Evolutionary conservation across 1,140 invertebrate species (phyloP), one percentile per base, ranked within the genome.

Genomic region (Pseudomyrmex pallidus): DNA sequence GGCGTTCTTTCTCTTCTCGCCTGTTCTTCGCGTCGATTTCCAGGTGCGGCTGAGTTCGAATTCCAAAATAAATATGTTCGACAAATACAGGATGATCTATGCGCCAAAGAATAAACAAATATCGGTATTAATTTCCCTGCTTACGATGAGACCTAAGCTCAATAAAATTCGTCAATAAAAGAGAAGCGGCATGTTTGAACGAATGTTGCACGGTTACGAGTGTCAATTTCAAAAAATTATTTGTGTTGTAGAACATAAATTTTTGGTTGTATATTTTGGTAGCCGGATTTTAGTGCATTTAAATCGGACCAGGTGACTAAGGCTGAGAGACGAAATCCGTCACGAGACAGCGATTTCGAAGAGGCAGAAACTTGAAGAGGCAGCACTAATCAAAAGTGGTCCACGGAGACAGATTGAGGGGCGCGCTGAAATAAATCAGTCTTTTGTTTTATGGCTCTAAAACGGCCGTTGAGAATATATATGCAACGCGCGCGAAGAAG

Each of bases 401-500:
- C 92, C 90, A 22, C 85, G 70, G 91, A 91, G 91, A 91, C 90
- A 90, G 86, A 91, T 90, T 88, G 89, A 90, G 85, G 87, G 90
- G 90, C 90, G 88, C 90, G 84, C 76, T 86, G 87, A 90, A 92
- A 90, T 91, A 92, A 93, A 93, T 93, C 91, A 93, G 89, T 84
- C 89, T 87, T 91, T 93, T 93, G 92, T 93, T 90, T 93, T 91
- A 92, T 83, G 87, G 82, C 85, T 84, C 87, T 84, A 90, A 92
- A 93, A 90, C 89, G 90, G 89, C 90, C 91, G 90, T 92, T 93
- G 89, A 91, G 89, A 87, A 91, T 88, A 89, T 89, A 35, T 66
- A 72, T 59, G 54, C 61, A 86, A 17, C 57, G 25, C 17, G 80
- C 85, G 68, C 85, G 86, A 91, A 35, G 35, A 35, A 90, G 85